Base-by-base conservation (phyloP, 2,888 invertebrate genomes). In the Pristionchus entomophagus region DNA sequence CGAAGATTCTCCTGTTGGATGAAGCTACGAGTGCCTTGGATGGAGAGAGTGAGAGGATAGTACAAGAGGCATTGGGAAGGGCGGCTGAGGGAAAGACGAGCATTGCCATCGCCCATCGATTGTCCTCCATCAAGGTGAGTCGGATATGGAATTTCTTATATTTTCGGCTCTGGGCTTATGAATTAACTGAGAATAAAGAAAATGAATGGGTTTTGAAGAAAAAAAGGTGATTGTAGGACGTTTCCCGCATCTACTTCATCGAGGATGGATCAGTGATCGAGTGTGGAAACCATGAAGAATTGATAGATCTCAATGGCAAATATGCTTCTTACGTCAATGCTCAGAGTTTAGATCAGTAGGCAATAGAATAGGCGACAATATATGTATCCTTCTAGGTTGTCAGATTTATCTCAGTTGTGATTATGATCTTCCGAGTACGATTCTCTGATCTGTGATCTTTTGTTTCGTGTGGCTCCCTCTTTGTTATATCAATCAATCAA, bases 1-100 rank as follows among this genome's bases (percentile, higher is more conserved):
- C 94, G 5, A 94, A 87, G 51, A 77, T 89, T 26, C 78, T 89
- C 26, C 77, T 89, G 22, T 45, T 89, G 35, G 89, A 89, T 73
- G 89, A 89, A 65, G 89, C 89, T 4, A 89, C 88, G 32, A 82
- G 51, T 19, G 87, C 87, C 5, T 49, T 87, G 49, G 87, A 87
- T 69, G 84, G 84, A 86, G 49, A 69, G 77, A 84, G 86, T 53
- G 38, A 78, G 32, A 78, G 41, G 32, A 26, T 82, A 32, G 59
- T 82, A 3, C 82, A 82, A 26, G 82, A 53, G 0, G 59, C 82
- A 38, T 59, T 82, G 29, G 29, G 29, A 6, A 41, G 19, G 22
- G 82, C 82, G n/a, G 38, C 56, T 14, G 19, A 59, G 19, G 82
- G 82, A 56, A 45, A 59, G 51, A 82, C 82, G 6, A 59, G 59